Evolutionary conservation across 1,140 invertebrate species (phyloP), one percentile per base, ranked within the genome.

Genomic region (Pogonus chalceus): DNA sequence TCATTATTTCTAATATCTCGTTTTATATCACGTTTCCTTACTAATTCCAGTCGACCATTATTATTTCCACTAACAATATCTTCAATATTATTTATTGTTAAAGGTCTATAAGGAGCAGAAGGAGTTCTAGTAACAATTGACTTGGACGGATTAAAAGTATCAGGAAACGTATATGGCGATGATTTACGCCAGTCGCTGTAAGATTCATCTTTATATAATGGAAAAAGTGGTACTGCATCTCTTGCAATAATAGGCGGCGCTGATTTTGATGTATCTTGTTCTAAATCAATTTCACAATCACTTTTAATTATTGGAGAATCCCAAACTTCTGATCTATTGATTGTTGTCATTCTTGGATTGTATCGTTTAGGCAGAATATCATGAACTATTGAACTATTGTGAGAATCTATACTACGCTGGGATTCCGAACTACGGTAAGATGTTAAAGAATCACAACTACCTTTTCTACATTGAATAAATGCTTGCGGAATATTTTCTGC

Each of bases 381-480:
- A 20, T 51, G 55, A 16, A 59, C 47, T 16, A 59, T 60, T 2
- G 53, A 26, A 21, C 56, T 60, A 9, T 54, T 53, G 49, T 65
- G 60, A 23, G 63, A 64, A 51, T 66, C 62, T 16, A 58, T 51
- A 52, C 61, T 63, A 16, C 60, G 62, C 35, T 63, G 61, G 9
- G 62, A 67, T 47, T 64, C 63, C 21, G 58, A 60, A 54, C 65
- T 68, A n/a, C 57, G 55, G 47, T 75, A 67, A 48, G 76, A 78
- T 2, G 71, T 70, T 23, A 79, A 62, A 51, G 76, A 79, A 57
- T 80, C 77, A 20, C 76, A 63, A 53, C 77, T 79, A 12, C 73
- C 75, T 63, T 79, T 79, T 16, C 75, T 65, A 4, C 4, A 4
- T 18, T 7, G 9, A 4, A 43, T 9, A 18, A 12, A 43, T 12